Percentiles rank a stretch among this genome's conserved stretches.
Evolutionary conservation across 2,797 vertebrate genomes (phyloP).

Genomic region (Notamacropus eugenii): DNA sequence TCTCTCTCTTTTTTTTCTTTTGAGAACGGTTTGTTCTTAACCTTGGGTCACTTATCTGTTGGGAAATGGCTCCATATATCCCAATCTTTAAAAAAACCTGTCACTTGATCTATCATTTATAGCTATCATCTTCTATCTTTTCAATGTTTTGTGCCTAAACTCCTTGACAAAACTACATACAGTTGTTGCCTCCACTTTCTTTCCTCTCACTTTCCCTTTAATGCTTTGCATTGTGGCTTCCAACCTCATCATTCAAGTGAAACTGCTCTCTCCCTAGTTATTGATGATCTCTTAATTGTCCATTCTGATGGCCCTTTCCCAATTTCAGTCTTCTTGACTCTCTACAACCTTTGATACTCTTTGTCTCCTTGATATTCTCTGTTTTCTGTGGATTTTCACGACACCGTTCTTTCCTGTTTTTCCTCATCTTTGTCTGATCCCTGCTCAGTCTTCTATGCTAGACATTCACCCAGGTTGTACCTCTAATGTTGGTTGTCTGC

Average conservation of each 20-base stretch:
- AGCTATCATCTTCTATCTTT: not conserved
- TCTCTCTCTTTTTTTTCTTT: not conserved
- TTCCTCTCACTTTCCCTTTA: not conserved
- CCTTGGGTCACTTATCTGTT: not conserved
- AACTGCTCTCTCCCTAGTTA: not conserved
- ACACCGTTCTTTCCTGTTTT: not conserved
- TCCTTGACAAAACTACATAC: not conserved
- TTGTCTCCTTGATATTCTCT: not conserved
- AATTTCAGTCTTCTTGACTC: not conserved
- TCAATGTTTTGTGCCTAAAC: not conserved
- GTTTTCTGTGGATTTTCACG: not conserved
- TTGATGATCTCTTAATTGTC: not conserved
- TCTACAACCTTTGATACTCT: not conserved
- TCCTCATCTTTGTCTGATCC: not conserved
- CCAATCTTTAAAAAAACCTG: not conserved
- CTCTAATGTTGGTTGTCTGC: not conserved
- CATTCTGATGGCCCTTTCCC: not conserved
- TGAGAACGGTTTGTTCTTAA: not conserved
- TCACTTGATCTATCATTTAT: not conserved
- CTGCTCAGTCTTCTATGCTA: not conserved
- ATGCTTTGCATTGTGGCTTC: not conserved
- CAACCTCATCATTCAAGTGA: not conserved
- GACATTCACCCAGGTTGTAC: not conserved
- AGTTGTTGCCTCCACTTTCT: not conserved
- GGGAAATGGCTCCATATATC: not conserved